Conservation (phyloP, 2,797 vertebrate genomes). For the Karalla daura region DNA sequence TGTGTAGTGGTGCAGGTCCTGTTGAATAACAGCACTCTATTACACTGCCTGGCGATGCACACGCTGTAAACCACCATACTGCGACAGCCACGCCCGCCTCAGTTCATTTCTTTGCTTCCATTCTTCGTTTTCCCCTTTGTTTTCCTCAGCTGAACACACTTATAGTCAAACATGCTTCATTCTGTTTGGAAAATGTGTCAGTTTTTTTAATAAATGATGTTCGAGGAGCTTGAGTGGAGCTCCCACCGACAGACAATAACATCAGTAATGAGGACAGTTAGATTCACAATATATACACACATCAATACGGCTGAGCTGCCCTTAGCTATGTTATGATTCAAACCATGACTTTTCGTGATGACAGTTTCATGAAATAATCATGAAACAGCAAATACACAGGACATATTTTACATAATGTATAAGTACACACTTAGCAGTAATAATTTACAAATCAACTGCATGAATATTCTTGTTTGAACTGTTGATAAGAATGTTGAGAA, state of each 20-base stretch:
- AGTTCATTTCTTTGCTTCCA: constrained; percentile 1
- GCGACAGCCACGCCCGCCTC: background rate
- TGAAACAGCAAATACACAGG: no score
- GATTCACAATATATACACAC: no score
- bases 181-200: background rate
- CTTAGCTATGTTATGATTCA: no score
- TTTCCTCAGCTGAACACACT: background rate
- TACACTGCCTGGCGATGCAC: background rate
- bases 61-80: background rate
- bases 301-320: no score
- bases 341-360: no score
- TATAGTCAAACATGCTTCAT: background rate
- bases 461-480: background rate
- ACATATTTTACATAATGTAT: background rate
- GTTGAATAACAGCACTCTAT: constrained; percentile 14
- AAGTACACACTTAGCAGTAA: background rate
- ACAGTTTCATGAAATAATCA: no score
- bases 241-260: no score
- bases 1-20: background rate
- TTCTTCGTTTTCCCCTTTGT: no score
- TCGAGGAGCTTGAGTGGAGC: no score
- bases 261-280: no score
- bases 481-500: background rate
- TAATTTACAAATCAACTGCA: background rate
- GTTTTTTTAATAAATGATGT: no score